phyloP scores from a whole-genome alignment of 2,888 invertebrate genomes.

The Alloplasta piceator region DNA sequence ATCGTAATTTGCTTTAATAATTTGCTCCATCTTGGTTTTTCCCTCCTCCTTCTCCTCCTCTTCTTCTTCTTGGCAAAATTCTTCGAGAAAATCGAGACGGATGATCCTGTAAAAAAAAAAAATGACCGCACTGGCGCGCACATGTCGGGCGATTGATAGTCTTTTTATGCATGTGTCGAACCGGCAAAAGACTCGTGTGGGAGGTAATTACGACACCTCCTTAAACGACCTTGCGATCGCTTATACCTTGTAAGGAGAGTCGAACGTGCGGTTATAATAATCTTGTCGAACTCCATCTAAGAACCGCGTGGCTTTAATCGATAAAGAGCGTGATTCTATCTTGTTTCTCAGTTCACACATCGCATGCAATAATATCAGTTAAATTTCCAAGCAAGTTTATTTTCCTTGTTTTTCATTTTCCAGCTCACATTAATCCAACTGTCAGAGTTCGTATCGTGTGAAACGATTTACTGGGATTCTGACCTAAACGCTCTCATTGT shows the following conservation, averaged over 20 bases:
- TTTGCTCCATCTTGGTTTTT: slow-evolving; percentile 6
- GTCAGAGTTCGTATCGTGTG: slow-evolving; percentile 1
- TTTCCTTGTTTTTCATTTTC: neutral
- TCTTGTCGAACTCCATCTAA: slow-evolving; percentile 36
- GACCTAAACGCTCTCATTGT: slow-evolving; percentile 9
- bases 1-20: slow-evolving; percentile 33
- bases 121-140: no score
- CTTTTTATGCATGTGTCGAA: slow-evolving; percentile 9
- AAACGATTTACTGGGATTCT: slow-evolving; percentile 27
- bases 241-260: slow-evolving; percentile 74
- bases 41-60: neutral
- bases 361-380: slow-evolving; percentile 37
- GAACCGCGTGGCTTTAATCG: slow-evolving; percentile 54
- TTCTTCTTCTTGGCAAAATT: slow-evolving; percentile 15
- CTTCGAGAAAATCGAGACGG: neutral
- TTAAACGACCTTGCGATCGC: slow-evolving; percentile 75
- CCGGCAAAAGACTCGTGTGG: slow-evolving; percentile 68
- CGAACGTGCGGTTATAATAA: slow-evolving; percentile 67
- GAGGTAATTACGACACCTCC: slow-evolving; percentile 75
- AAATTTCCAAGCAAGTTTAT: slow-evolving; percentile 14
- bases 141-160: no score
- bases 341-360: slow-evolving; percentile 57
- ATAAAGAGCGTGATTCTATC: slow-evolving; percentile 58
- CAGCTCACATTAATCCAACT: slow-evolving; percentile 7
- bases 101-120: neutral